Evolutionary conservation across 2,888 invertebrate genomes (phyloP), one percentile per base, ranked within the genome.

Genomic region (Plagodis pulveraria): DNA sequence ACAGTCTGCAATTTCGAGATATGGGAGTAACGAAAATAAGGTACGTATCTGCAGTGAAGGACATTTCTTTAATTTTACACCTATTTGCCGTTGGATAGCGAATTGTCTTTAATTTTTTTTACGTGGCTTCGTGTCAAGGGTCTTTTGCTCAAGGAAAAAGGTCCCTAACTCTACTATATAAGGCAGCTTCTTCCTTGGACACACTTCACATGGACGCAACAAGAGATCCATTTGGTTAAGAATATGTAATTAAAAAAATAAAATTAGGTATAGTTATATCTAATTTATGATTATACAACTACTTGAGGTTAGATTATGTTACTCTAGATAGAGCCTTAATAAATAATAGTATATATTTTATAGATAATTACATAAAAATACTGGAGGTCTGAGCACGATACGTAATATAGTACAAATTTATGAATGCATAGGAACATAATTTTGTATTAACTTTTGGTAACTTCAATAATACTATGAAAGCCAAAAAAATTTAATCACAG

Each of bases 191-290:
- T 35, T 42, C 45, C 41, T 36, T 52, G 33, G 49, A 73, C 47
- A 65, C 67, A 9, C 41, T 50, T 64, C 12, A 72, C 42, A 67
- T 74, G 84, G 83, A 84, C 83, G 83, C 73, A 71, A 81, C 49
- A 54, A 74, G 81, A 81, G 78, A 82, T 83, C 80, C 70, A 73
- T 71, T 71, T 55, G 12, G 54, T 68, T 70, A 58, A 56, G 48
- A 58, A 62, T 74, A 32, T 8, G 74, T 77, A 32, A 11, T 74
- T 77, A 63, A 65, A 81, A 81, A 82, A 80, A 79, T 80, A 76
- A 74, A 57, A 58, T 38, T 57, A n/a, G n/a, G n/a, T n/a, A 22
- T 8, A n/a, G 12, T 11, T 12, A 22, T 11, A 10, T 50, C 35
- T 44, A 10, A 6, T 32, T 33, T 42, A 42, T 32, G 5, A 40